Percentiles rank a stretch among this genome's conserved stretches.
phyloP scores from a whole-genome alignment of 2,888 invertebrate species.

The Palloptera scutellata region DNA sequence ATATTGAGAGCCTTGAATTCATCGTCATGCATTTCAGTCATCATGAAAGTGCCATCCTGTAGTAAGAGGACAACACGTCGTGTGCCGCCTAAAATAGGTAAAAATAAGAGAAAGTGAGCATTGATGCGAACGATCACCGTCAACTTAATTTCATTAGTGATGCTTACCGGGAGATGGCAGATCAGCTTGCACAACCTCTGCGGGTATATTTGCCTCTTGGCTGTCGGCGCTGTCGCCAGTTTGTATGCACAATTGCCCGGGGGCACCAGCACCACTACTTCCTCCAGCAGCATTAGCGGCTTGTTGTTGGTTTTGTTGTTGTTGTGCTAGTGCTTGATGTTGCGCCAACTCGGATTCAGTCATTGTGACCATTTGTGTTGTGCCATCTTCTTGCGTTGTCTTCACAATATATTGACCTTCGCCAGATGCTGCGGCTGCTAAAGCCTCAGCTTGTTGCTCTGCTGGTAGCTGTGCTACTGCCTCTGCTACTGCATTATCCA shows the following conservation, averaged over 20 bases:
- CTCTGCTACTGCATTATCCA: slow-evolving; percentile 64
- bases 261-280: slow-evolving; percentile 26
- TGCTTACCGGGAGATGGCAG: slow-evolving; percentile 80
- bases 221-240: slow-evolving; percentile 59
- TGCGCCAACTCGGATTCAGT: slow-evolving; percentile 57
- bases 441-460: slow-evolving; percentile 57
- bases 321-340: slow-evolving; percentile 53
- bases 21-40: slow-evolving; percentile 87
- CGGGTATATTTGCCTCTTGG: slow-evolving; percentile 81
- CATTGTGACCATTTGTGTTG: slow-evolving; percentile 52
- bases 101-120: not conserved
- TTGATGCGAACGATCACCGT: too few species aligned
- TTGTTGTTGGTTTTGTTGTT: slow-evolving; percentile 42
- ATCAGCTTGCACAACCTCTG: slow-evolving; percentile 85
- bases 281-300: slow-evolving; percentile 39
- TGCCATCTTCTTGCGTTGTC: slow-evolving; percentile 51
- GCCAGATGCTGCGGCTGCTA: slow-evolving; percentile 50
- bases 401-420: slow-evolving; percentile 59
- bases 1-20: slow-evolving; percentile 69
- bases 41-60: slow-evolving; percentile 85
- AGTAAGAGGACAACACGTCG: slow-evolving; percentile 83
- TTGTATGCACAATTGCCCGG: slow-evolving; percentile 49
- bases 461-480: slow-evolving; percentile 60
- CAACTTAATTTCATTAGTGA: not conserved
- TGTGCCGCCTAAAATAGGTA: slow-evolving; percentile 72